Base-by-base conservation (phyloP, 1,140 invertebrate genomes). In the Stratiolaelaps scimitus region DNA sequence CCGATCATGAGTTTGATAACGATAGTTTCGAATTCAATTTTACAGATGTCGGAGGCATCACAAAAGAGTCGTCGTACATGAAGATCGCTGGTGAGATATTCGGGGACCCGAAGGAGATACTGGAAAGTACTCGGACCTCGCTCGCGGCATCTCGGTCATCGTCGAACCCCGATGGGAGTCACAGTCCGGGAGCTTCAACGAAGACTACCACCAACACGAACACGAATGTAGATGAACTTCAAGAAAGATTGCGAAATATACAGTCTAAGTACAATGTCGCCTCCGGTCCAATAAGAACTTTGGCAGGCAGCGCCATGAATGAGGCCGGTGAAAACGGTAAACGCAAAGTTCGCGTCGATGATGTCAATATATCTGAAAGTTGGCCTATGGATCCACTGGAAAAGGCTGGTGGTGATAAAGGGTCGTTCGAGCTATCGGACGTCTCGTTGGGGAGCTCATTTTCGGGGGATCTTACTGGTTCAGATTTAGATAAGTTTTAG, bases 401-500 rank as follows among this genome's bases (percentile, higher is more conserved):
- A n/a, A 60, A 17, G 13, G 53, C 53, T 15, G 53, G 34, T 60
- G 53, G 10, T 23, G 20, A 26, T 60, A 15, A 34, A 34, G 2
- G 53, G 26, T 60, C 53, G 1, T 17, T 29, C 26, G 53, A 60
- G 2, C 53, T 26, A 1, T 60, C 53, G 26, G 26, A 17, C n/a
- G 34, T 29, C 20, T 60, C 53, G 2, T 29, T 60, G 15, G 26
- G 15, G 10, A 60, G 17, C 23, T 60, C 53, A 34, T 60, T 29
- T 60, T 60, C 53, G 13, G 53, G 17, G 13, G 53, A 60, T 60
- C 53, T 60, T 34, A 60, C 53, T 26, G 53, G 53, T 20, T 60
- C 53, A 1, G 53, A 60, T 26, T 34, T 60, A 34, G 53, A 60
- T 17, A 34, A 23, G 26, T 60, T 60, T 34, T 60, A 60, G 10